Evolutionary conservation across 2,113 vertebrate species (phyloP).

Genomic region (Daphoenositta chrysoptera): DNA sequence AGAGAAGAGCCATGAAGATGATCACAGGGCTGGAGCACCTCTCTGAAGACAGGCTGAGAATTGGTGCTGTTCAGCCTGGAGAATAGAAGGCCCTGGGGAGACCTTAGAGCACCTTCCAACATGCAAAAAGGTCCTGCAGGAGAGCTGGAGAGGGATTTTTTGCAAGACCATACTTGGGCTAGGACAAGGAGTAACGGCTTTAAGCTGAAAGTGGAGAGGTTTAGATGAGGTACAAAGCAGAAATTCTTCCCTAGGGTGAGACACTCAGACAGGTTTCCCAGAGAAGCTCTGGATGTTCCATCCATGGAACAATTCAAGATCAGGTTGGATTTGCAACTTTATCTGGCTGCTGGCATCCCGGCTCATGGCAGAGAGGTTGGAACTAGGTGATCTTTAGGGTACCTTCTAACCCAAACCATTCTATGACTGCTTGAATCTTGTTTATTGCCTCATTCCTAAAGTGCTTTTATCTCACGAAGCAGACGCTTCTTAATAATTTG

Average conservation of each 20-base stretch:
- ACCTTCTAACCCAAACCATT: background rate
- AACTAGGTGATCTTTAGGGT: background rate
- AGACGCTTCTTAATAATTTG: background rate
- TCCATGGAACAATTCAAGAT: background rate
- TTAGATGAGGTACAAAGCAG: background rate
- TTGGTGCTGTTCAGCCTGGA: accelerated
- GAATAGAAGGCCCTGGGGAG: background rate
- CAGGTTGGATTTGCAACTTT: background rate
- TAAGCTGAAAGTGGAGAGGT: background rate
- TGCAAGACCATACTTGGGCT: background rate
- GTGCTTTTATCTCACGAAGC: background rate
- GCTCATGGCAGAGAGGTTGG: background rate
- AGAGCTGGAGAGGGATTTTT: background rate
- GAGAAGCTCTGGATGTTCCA: background rate
- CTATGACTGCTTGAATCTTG: background rate
- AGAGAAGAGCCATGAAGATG: background rate
- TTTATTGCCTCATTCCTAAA: background rate
- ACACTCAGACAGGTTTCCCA: background rate
- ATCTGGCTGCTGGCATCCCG: accelerated
- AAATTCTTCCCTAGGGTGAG: background rate
- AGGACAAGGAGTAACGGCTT: background rate
- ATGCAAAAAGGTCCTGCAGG: background rate
- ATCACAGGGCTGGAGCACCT: background rate
- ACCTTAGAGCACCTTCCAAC: background rate
- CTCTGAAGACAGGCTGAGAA: background rate